Evolutionary conservation across 2,888 invertebrate genomes (phyloP), one percentile per base, ranked within the genome.

Genomic region (Lithophane leautieri): DNA sequence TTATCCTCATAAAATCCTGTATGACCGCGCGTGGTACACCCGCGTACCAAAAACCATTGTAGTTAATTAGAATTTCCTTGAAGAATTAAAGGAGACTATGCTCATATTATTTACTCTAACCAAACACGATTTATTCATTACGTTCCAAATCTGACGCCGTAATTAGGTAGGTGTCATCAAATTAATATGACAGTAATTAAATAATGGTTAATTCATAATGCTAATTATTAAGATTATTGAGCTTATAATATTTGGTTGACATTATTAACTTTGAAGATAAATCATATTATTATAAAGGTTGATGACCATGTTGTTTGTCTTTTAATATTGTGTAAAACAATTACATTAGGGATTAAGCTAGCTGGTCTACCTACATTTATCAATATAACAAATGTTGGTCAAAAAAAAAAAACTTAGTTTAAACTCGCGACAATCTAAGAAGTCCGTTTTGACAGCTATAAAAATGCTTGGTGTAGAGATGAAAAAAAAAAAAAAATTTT

Each of bases 51-150:
- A n/a, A n/a, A n/a, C n/a, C n/a, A n/a, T n/a, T n/a, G n/a, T n/a
- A n/a, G n/a, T n/a, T n/a, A n/a, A n/a, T n/a, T n/a, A n/a, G n/a
- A n/a, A n/a, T n/a, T n/a, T n/a, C n/a, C n/a, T n/a, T n/a, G n/a
- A n/a, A n/a, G n/a, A 62, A 16, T 28, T 7, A 16, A 3, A 47
- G 34, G 19, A 50, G 34, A 50, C n/a, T 28, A 52, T 62, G 11
- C 44, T 62, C 14, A n/a, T 54, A 68, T 58, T 63, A 78, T 82
- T 67, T 25, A 11, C 11, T 34, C 22, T 40, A 56, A 56, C 67
- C 42, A 69, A 72, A 54, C 72, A 60, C 61, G 28, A 40, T 69
- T 66, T 7, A 79, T 73, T 73, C 66, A 81, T 79, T 66, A 72
- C 14, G 40, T 50, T 72, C 56, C 25, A 47, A 72, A 81, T 67